phyloP scores from a whole-genome alignment of 2,888 invertebrate species.

The Marronus borbonicus region DNA sequence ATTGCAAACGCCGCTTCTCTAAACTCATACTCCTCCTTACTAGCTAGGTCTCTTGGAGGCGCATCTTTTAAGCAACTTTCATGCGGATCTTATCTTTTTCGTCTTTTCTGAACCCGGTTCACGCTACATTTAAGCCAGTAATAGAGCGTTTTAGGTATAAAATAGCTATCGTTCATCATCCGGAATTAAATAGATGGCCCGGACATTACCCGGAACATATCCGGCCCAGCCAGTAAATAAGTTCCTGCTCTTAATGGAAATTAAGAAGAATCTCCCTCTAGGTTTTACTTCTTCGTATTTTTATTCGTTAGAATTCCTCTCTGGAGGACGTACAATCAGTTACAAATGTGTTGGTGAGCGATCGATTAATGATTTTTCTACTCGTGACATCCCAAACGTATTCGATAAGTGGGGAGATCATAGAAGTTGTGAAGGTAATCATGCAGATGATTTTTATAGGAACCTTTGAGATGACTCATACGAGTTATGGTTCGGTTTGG shows the following conservation, averaged over 20 bases:
- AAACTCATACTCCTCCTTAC: background rate
- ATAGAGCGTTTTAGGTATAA: conserved; percentile 24
- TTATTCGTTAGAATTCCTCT: background rate
- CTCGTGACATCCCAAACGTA: too few relatives aligned
- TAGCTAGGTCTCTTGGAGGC: too few relatives aligned
- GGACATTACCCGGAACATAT: conserved; percentile 21
- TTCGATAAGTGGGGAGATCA: too few relatives aligned
- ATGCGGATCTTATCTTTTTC: background rate
- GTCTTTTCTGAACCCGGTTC: background rate
- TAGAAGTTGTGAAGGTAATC: too few relatives aligned
- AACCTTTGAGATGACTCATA: too few relatives aligned
- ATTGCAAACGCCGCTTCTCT: background rate
- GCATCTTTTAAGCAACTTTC: background rate
- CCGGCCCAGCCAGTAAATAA: conserved; percentile 19
- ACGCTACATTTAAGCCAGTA: conserved; percentile 31
- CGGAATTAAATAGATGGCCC: conserved; percentile 23
- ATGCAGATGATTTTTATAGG: too few relatives aligned
- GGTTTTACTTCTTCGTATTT: background rate
- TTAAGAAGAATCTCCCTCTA: conserved; percentile 31
- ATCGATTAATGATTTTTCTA: too few relatives aligned
- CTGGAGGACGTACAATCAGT: too few relatives aligned
- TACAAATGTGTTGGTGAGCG: too few relatives aligned
- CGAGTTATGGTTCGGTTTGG: too few relatives aligned
- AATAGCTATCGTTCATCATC: conserved; percentile 18
- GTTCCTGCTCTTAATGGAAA: conserved; percentile 32